Conservation (phyloP, 2,113 vertebrate species). For the Scomber japonicus region DNA sequence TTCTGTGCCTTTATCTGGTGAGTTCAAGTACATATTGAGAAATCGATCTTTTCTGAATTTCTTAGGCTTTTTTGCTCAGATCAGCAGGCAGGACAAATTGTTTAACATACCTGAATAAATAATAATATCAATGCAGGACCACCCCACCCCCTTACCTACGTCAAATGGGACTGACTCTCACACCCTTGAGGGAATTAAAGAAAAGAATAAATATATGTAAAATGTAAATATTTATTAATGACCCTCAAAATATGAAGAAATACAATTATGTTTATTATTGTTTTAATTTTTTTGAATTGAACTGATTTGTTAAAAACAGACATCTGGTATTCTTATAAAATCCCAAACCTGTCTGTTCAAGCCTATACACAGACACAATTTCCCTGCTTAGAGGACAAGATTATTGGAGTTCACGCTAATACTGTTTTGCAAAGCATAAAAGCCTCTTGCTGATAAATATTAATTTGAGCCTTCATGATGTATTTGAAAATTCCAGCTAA, state of each 20-base stretch:
- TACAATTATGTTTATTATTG: conserved; percentile 8
- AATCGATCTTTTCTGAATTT: conserved; percentile 97
- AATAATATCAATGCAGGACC: conserved; percentile 75
- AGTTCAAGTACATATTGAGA: conserved; percentile 98
- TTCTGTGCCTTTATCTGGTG: conserved; percentile 85
- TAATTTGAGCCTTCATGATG: conserved; percentile 99
- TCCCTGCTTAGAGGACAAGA: conserved; percentile 81
- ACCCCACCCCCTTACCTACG: conserved; percentile 37
- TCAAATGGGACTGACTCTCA: conserved; percentile 69
- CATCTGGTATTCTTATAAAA: conserved; percentile 51
- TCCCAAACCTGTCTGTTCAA: conserved; percentile 59
- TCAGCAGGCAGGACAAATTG: conserved; percentile 94
- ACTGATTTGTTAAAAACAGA: conserved; percentile 43
- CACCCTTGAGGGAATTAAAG: conserved; percentile 52
- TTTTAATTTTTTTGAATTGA: conserved; percentile 7
- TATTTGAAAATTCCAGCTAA: conserved; percentile 99
- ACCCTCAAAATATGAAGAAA: conserved; percentile 6
- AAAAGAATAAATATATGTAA: conserved; percentile 41
- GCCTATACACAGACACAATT: conserved; percentile 69
- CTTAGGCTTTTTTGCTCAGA: conserved; percentile 94
- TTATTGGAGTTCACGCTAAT: conserved; percentile 94
- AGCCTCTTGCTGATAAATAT: conserved; percentile 99
- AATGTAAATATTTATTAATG: conserved; percentile 40
- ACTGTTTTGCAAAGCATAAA: conserved; percentile 99
- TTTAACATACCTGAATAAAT: conserved; percentile 87